Base-by-base conservation (phyloP, 2,888 invertebrate species). In the Saturnia japonica region DNA sequence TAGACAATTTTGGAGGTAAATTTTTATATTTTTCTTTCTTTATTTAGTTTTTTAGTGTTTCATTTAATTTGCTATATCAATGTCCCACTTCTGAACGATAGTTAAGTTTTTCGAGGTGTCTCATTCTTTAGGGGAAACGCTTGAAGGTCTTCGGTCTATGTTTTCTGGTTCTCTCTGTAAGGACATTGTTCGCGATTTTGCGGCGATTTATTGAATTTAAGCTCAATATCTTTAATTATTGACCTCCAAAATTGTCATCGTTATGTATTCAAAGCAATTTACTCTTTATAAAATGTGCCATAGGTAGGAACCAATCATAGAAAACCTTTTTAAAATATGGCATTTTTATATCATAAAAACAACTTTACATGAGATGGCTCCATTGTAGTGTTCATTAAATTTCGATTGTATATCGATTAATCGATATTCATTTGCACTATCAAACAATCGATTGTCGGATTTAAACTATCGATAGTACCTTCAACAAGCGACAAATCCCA, bases 201-300 rank as follows among this genome's bases (percentile, higher is more conserved):
- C 19, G 47, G 47, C 19, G 7, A 47, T 1, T 16, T 47, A 34
- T 34, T 2, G 34, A 4, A 34, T 34, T 34, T 34, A 34, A 34
- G 34, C 6, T 4, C 34, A 2, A 6, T 16, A 6, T 45, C 45
- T 1, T 14, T 6, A 43, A 43, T 12, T 3, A 28, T 28, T 14
- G 25, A 28, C 28, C 57, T 60, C 12, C 57, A 28, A 60, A 25
- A 14, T 60, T 60, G 28, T 22, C 47, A 7, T 19, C 25, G 25
- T 28, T 25, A 25, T 11, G 28, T 25, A 60, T 60, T 14, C 14
- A 60, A 28, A 11, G 28, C 25, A 60, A 60, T 60, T 11, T 60
- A 60, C 14, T 60, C 22, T 60, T 28, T 28, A 28, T 60, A 25
- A 28, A 60, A 60, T 28, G 57, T 60, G 57, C 57, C 57, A 60